These are phyloP conservation scores for Hylomyscus alleni DNA, from an alignment of 2,797 vertebrate genomes.

Conservation along the genomic window DNA sequence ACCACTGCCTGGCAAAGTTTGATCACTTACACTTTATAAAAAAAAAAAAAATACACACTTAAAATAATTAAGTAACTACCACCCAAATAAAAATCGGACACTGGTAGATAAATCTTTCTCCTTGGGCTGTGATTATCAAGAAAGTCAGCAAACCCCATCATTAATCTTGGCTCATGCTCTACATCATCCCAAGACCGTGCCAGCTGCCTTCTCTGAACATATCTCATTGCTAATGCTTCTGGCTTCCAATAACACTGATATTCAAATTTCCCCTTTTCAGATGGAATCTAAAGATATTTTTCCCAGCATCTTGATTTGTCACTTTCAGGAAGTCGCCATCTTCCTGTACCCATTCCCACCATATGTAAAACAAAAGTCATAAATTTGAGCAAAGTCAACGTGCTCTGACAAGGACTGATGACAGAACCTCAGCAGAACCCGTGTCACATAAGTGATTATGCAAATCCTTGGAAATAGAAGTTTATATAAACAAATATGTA, in stretches of 20 bases:
- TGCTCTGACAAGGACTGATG: conserved; percentile 67
- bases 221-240: not conserved
- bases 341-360: conserved; percentile 5
- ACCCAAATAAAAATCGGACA: conserved; percentile 29
- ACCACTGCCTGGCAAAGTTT: not conserved
- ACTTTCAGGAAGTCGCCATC: conserved; percentile 58
- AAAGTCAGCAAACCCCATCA: not conserved
- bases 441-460: conserved; percentile 69
- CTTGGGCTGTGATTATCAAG: not conserved
- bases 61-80: conserved; percentile 41
- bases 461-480: conserved; percentile 68
- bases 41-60: not conserved
- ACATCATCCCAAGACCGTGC: not conserved
- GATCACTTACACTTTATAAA: not conserved
- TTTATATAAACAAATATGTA: conserved; percentile 77
- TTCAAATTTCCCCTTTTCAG: conserved; percentile 32
- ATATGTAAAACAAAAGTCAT: conserved; percentile 72
- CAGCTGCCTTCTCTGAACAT: not conserved
- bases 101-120: conserved; percentile 1
- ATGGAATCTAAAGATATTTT: conserved; percentile 31
- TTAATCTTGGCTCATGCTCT: not conserved
- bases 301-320: conserved; percentile 49
- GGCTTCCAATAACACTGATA: not conserved
- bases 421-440: conserved; percentile 42
- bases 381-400: conserved; percentile 63